Conservation (phyloP, 2,113 vertebrate species). For the Philantomba maxwellii region DNA sequence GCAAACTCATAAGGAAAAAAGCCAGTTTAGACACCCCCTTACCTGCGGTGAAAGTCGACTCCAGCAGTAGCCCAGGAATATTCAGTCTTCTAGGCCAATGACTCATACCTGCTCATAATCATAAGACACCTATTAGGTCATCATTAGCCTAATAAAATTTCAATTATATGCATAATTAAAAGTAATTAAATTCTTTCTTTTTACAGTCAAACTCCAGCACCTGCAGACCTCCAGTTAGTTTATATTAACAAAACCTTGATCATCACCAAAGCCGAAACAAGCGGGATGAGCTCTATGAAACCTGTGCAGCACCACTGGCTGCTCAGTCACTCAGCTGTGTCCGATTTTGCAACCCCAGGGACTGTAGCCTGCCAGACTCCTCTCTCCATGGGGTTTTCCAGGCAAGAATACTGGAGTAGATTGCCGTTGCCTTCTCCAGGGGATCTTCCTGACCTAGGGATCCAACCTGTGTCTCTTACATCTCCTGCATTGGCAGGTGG, state of each 20-base stretch:
- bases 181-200: slow-evolving; percentile 42
- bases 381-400: background rate
- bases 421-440: background rate
- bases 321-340: background rate
- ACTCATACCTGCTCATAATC: slow-evolving; percentile 7
- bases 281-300: background rate
- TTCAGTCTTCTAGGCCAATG: background rate
- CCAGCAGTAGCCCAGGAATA: background rate
- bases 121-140: background rate
- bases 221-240: background rate
- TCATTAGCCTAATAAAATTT: background rate
- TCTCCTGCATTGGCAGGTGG: background rate
- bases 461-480: background rate
- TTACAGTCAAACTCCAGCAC: slow-evolving; percentile 2
- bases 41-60: background rate
- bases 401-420: background rate
- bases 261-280: background rate
- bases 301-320: background rate
- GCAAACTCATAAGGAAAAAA: background rate
- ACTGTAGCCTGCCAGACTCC: background rate
- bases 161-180: background rate
- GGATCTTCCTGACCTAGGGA: background rate
- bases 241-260: background rate
- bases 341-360: background rate
- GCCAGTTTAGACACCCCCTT: background rate